Evolutionary conservation across 2,113 vertebrate species (phyloP).

Genomic region (Cisticola juncidis): DNA sequence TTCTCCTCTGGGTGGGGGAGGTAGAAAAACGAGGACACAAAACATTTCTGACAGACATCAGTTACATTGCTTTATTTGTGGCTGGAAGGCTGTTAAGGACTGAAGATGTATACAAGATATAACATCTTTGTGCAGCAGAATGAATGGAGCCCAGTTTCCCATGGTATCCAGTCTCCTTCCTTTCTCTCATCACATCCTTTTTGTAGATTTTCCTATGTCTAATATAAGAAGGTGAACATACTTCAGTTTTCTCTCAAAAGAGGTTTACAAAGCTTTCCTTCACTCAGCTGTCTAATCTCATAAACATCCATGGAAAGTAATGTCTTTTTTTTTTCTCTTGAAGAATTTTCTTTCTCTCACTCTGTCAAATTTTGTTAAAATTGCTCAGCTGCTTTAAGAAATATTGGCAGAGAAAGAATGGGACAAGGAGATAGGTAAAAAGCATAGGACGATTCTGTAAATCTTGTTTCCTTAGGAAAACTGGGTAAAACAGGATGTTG

Average conservation of each 20-base stretch:
- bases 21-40: not conserved
- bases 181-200: not conserved
- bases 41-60: not conserved
- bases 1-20: not conserved
- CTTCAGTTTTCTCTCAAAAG: constrained; percentile 18
- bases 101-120: constrained; percentile 4
- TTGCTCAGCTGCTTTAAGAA: not conserved
- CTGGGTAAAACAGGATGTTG: not conserved
- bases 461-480: not conserved
- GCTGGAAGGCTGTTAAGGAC: not conserved
- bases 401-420: not conserved
- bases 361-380: constrained; percentile 50
- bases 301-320: not conserved
- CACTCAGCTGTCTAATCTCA: constrained; percentile 14
- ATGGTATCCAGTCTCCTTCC: not conserved
- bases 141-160: not conserved
- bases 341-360: constrained; percentile 11
- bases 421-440: not conserved
- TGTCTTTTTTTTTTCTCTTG: constrained; percentile 15
- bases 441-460: not conserved
- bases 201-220: not conserved
- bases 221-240: not conserved
- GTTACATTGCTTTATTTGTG: not conserved
- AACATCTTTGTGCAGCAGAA: not conserved
- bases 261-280: constrained; percentile 8